Conservation (phyloP, 2,113 vertebrate genomes). For the Ginglymostoma cirratum region DNA sequence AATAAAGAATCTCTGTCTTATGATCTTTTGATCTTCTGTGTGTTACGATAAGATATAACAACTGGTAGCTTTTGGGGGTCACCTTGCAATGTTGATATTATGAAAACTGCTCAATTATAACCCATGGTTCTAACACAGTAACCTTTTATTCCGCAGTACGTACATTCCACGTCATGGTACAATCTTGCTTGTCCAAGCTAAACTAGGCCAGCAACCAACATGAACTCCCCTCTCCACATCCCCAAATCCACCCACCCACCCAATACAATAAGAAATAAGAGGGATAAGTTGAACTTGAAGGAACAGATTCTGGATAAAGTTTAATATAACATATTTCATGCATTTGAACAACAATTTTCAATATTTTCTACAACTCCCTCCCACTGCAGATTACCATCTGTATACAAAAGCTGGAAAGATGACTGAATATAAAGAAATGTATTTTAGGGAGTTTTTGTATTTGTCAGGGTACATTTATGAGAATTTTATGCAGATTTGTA, state of each 20-base stretch:
- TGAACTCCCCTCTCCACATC: neutral
- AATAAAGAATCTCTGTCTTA: no score
- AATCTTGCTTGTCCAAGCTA: neutral
- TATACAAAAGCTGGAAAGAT: neutral
- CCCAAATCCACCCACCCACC: no score
- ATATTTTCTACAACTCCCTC: no score
- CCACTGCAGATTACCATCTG: neutral
- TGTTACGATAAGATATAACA: neutral
- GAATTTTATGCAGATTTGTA: neutral
- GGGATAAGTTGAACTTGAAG: neutral
- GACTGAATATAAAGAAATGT: neutral
- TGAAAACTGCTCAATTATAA: neutral
- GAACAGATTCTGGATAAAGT: neutral
- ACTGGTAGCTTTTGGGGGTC: neutral
- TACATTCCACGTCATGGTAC: neutral
- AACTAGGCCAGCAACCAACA: neutral
- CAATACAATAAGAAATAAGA: neutral
- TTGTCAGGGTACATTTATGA: neutral
- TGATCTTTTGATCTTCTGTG: no score
- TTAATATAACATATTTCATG: neutral
- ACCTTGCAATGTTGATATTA: neutral
- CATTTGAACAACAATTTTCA: neutral
- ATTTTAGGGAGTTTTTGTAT: slow-evolving; percentile 10
- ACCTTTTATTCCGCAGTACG: neutral
- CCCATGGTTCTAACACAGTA: neutral